phyloP scores from a whole-genome alignment of 2,797 vertebrate genomes.

The Sardinella longiceps region DNA sequence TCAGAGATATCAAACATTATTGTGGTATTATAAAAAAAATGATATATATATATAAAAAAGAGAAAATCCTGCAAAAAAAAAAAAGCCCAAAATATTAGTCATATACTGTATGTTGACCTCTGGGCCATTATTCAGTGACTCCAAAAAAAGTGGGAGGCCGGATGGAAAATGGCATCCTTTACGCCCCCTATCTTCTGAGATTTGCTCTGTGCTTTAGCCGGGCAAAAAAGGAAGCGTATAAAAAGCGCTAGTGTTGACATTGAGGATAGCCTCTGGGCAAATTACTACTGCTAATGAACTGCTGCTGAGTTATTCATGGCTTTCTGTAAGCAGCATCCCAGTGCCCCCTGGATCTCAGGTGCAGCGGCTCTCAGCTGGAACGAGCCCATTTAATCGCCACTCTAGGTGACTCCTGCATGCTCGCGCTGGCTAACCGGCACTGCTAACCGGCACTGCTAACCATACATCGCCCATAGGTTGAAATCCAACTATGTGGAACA shows the following conservation, averaged over 20 bases:
- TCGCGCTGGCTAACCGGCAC: background rate
- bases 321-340: slow-evolving; percentile 19
- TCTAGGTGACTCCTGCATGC: background rate
- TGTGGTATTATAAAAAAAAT: too few species aligned
- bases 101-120: too few species aligned
- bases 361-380: background rate
- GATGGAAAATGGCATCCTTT: background rate
- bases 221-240: slow-evolving; percentile 15
- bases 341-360: background rate
- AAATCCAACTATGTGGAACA: slow-evolving; percentile 20
- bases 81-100: too few species aligned
- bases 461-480: slow-evolving; percentile 9
- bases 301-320: slow-evolving; percentile 43
- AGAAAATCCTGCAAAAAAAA: too few species aligned
- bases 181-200: background rate
- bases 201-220: background rate
- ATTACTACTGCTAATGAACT: slow-evolving; percentile 44
- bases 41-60: too few species aligned
- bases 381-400: background rate
- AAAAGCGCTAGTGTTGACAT: slow-evolving; percentile 38
- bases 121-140: background rate
- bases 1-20: too few species aligned
- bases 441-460: background rate
- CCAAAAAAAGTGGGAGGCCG: background rate
- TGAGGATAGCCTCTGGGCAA: slow-evolving; percentile 43